Conservation (phyloP, 2,888 invertebrate species). For the Zelleria hepariella region DNA sequence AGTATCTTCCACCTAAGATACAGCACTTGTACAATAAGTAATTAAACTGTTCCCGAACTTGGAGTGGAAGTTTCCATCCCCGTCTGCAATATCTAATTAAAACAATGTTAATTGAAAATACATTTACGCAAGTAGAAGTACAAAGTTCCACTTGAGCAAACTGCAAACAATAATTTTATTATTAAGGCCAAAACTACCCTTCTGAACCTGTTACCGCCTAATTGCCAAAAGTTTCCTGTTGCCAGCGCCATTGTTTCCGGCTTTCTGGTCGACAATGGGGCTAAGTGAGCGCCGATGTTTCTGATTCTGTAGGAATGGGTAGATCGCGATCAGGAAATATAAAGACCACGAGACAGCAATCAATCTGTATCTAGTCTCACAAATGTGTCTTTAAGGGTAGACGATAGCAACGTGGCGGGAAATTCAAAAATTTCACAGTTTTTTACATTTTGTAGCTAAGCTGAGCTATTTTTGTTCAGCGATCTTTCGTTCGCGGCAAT, state of each 20-base stretch:
- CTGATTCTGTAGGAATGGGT: too few species aligned
- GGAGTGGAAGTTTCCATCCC: background rate
- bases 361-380: too few species aligned
- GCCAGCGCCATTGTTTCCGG: background rate
- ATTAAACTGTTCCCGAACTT: background rate
- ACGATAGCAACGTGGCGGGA: too few species aligned
- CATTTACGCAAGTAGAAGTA: background rate
- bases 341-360: too few species aligned
- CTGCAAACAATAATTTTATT: background rate
- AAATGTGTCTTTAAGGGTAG: too few species aligned
- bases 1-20: too few species aligned
- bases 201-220: slow-evolving; percentile 6
- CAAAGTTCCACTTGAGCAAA: background rate
- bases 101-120: background rate
- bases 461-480: too few species aligned
- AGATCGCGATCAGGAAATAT: too few species aligned
- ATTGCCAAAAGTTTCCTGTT: slow-evolving; percentile 12
- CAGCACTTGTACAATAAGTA: background rate
- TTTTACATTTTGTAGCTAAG: too few species aligned
- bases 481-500: too few species aligned
- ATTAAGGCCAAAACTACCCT: slow-evolving; percentile 6
- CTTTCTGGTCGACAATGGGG: background rate
- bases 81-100: background rate
- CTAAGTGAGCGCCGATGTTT: background rate
- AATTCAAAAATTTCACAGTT: too few species aligned